Base-by-base conservation (phyloP, 1,140 invertebrate genomes). In the Homalodisca vitripennis region DNA sequence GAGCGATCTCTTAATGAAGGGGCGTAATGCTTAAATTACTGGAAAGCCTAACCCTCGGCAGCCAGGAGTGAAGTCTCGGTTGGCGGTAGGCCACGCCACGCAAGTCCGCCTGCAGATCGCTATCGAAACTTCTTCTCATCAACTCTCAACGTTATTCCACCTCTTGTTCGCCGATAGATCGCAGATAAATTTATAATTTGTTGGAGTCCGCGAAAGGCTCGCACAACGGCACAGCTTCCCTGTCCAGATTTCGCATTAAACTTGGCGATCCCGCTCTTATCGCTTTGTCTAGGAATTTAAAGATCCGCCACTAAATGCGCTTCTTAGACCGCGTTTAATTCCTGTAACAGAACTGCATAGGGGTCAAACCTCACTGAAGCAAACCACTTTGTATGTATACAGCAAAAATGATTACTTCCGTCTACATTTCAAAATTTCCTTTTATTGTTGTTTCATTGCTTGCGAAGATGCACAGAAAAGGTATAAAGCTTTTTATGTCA, bases 11-110 rank as follows among this genome's bases (percentile, higher is more conserved):
- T 51, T 51, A 51, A 51, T 51, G 6, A 51, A 51, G 48, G 48
- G 48, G 48, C 48, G 48, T 51, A 51, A 51, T 51, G 48, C 48
- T 51, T 51, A 51, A 51, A 51, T 51, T 51, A 51, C 48, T 20
- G 48, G 14, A 3, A 3, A 22, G 3, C 48, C 22, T 20, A 3
- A 14, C 48, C 48, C 48, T 51, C 14, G n/a, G n/a, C n/a, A n/a
- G n/a, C n/a, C n/a, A n/a, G n/a, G n/a, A n/a, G n/a, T n/a, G n/a
- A n/a, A n/a, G n/a, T n/a, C n/a, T n/a, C n/a, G n/a, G n/a, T n/a
- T n/a, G n/a, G n/a, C n/a, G n/a, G n/a, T n/a, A n/a, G n/a, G n/a
- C n/a, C n/a, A n/a, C n/a, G n/a, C n/a, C n/a, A n/a, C n/a, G n/a
- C n/a, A n/a, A 51, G 3, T 3, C 48, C 3, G 3, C 48, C 14